phyloP scores from a whole-genome alignment of 2,888 invertebrate species.

The Sphaerophoria rueppellii region DNA sequence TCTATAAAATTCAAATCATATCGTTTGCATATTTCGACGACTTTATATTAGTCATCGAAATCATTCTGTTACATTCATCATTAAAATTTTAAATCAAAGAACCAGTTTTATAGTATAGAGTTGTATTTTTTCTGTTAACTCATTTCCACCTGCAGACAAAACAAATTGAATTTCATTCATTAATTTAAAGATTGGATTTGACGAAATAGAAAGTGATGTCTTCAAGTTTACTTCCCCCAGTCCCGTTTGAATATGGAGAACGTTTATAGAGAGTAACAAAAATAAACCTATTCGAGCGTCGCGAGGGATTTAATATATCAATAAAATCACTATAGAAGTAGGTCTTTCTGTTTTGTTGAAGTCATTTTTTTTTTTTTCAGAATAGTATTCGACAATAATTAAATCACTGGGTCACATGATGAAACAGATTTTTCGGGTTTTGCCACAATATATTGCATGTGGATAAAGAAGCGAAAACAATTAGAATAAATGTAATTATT shows the following conservation, averaged over 20 bases:
- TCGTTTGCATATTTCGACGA: too few species aligned
- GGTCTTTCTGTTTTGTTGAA: background rate
- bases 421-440: constrained; percentile 3
- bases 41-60: too few species aligned
- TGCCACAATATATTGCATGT: constrained; percentile 7
- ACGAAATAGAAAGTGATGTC: constrained; percentile 25
- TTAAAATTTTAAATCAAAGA: background rate
- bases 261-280: background rate
- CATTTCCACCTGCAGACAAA: background rate
- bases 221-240: background rate
- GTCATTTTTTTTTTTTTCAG: background rate
- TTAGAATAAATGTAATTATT: constrained; percentile 11
- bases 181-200: constrained; percentile 5
- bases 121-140: background rate
- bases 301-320: background rate
- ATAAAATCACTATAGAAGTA: too few species aligned
- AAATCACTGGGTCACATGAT: constrained; percentile 22
- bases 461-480: background rate
- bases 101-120: background rate
- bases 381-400: background rate
- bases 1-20: too few species aligned
- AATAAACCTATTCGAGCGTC: background rate
- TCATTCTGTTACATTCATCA: background rate
- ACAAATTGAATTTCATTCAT: constrained; percentile 21
- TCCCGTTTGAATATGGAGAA: too few species aligned